Evolutionary conservation across 2,797 vertebrate species (phyloP), one percentile per base, ranked within the genome.

Genomic region (Cuniculus paca): DNA sequence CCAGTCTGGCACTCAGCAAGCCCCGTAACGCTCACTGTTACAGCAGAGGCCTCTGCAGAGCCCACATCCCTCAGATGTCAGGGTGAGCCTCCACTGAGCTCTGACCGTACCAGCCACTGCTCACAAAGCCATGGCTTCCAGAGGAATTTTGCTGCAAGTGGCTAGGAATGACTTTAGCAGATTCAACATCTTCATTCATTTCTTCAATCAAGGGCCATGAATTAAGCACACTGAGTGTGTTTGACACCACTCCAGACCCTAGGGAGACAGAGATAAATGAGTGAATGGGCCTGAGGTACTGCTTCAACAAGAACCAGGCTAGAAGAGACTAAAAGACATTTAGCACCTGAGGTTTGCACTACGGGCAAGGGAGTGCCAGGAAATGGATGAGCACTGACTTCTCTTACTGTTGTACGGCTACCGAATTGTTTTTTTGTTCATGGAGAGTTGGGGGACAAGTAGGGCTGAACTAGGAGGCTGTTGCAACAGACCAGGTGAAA

Each of bases 261-360:
- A 36, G 68, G 10, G 90, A 95, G 63, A 58, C 5, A 80, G 81
- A 90, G 82, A 91, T 22, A 87, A 70, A 90, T 31, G n/a, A 54
- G 70, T 6, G 58, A 42, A 48, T 14, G 34, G 60, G 14, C 58
- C 79, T 20, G n/a, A 83, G 79, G 34, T 81, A 45, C 17, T 10
- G 60, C 74, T 92, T 85, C 77, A 13, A 26, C 54, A 22, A 26
- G 83, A 96, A 60, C 36, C 70, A 65, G 70, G 42, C 42, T 42
- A 60, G 28, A 79, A 70, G 58, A 61, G 28, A 31, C 52, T 84
- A 65, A 20, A 4, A 31, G 20, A 45, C 22, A 3, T 17, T 16
- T 54, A 65, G 70, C 20, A 9, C 17, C 0, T 0, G 14, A 61
- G 28, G 19, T 14, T 82, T 82, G 50, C 90, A 75, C 50, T 48